phyloP scores from a whole-genome alignment of 2,888 invertebrate species.

The Caenorhabditis sp. region DNA sequence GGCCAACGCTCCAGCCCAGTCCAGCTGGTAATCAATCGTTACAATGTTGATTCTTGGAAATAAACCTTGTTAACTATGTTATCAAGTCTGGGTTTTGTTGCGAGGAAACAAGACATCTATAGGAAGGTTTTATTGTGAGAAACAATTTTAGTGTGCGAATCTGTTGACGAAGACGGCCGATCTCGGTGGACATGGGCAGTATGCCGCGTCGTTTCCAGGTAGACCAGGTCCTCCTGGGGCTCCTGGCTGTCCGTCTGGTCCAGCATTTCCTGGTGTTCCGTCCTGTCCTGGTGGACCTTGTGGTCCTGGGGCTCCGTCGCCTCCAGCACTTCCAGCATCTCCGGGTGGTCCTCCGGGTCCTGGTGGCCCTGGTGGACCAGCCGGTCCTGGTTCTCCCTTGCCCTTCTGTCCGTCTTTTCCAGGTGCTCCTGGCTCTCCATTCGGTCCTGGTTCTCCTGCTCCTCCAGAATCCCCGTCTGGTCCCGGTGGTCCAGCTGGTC shows the following conservation, averaged over 20 bases:
- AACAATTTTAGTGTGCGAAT: slow-evolving; percentile 43
- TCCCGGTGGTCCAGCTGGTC: slow-evolving; percentile 58
- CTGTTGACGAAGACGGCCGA: slow-evolving; percentile 62
- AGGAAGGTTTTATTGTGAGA: background rate
- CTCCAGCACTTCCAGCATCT: slow-evolving; percentile 49
- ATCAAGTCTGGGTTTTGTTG: background rate
- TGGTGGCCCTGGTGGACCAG: slow-evolving; percentile 51
- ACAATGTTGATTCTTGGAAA: slow-evolving; percentile 61
- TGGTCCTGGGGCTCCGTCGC: slow-evolving; percentile 58
- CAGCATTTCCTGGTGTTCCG: slow-evolving; percentile 51
- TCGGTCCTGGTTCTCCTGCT: slow-evolving; percentile 50
- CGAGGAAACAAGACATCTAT: background rate
- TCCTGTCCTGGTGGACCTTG: slow-evolving; percentile 60
- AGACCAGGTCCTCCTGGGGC: slow-evolving; percentile 59
- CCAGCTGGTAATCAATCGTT: slow-evolving; percentile 60
- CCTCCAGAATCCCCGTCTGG: slow-evolving; percentile 53
- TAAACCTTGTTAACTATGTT: slow-evolving; percentile 55
- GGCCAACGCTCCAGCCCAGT: slow-evolving; percentile 57
- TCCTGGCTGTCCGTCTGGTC: slow-evolving; percentile 58
- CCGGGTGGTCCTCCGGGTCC: slow-evolving; percentile 59
- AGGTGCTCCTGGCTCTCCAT: slow-evolving; percentile 53
- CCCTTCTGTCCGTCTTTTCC: slow-evolving; percentile 60
- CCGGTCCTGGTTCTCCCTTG: slow-evolving; percentile 53
- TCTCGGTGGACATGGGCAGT: slow-evolving; percentile 64
- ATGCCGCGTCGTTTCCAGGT: slow-evolving; percentile 65